phyloP scores from a whole-genome alignment of 53 echinoderm and acorn worm genomes.

The Holothuria scabra region DNA sequence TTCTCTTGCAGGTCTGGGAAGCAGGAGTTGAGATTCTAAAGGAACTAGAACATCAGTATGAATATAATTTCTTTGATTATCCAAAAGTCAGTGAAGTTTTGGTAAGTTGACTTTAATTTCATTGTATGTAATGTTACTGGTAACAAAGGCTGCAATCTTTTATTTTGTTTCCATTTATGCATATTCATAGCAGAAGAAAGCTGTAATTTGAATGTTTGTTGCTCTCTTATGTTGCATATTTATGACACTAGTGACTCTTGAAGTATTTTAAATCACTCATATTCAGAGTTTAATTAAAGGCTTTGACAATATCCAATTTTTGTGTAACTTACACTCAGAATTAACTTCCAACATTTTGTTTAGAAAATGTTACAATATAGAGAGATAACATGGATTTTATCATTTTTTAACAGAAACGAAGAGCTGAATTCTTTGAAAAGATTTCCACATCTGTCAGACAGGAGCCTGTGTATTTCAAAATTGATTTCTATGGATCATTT shows the following conservation, averaged over 20 bases:
- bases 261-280: too few species aligned
- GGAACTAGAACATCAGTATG: slow-evolving; percentile 89
- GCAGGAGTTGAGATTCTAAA: slow-evolving; percentile 92
- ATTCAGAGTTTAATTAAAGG: too few species aligned
- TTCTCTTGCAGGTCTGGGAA: slow-evolving; percentile 80
- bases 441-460: slow-evolving; percentile 71
- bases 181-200: not conserved
- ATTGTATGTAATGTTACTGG: too few species aligned
- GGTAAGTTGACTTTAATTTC: slow-evolving; percentile 58
- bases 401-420: slow-evolving; percentile 66
- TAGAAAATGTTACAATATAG: too few species aligned
- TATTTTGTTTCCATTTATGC: not conserved
- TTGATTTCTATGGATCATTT: slow-evolving; percentile 85
- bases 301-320: too few species aligned
- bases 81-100: slow-evolving; percentile 80
- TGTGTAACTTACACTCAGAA: too few species aligned
- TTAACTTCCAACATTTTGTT: too few species aligned
- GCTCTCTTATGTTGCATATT: too few species aligned
- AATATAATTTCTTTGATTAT: slow-evolving; percentile 89
- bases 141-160: not conserved
- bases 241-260: too few species aligned
- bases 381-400: not conserved
- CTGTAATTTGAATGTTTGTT: too few species aligned
- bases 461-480: slow-evolving; percentile 78
- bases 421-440: slow-evolving; percentile 92